phyloP scores from a whole-genome alignment of 2,888 invertebrate genomes.

The Baccha elongata region DNA sequence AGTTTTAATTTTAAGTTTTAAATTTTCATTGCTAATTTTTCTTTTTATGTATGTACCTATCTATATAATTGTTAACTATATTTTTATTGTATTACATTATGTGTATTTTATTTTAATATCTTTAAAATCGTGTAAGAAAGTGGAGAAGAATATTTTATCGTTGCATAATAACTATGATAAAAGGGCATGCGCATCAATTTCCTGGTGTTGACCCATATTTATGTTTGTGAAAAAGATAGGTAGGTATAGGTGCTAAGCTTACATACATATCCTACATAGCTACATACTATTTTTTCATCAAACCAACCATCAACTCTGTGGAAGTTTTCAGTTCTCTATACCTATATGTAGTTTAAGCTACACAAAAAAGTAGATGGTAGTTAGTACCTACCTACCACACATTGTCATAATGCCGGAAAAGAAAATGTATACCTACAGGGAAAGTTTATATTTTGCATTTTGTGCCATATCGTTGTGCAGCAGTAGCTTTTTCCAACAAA shows the following conservation, averaged over 20 bases:
- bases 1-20: constrained; percentile 13
- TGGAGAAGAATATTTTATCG: constrained; percentile 52
- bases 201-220: constrained; percentile 72
- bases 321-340: constrained; percentile 24
- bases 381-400: background rate
- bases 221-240: constrained; percentile 56
- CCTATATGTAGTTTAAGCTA: constrained; percentile 9
- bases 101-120: constrained; percentile 19
- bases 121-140: constrained; percentile 46
- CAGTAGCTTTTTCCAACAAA: constrained; percentile 4
- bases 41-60: background rate
- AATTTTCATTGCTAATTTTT: constrained; percentile 31
- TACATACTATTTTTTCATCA: constrained; percentile 3
- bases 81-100: constrained; percentile 35
- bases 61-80: background rate
- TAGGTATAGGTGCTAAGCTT: background rate
- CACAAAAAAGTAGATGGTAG: constrained; percentile 19
- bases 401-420: constrained; percentile 20
- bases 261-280: background rate
- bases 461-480: background rate
- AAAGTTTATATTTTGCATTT: constrained; percentile 5
- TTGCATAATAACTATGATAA: constrained; percentile 72
- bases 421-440: constrained; percentile 20
- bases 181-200: constrained; percentile 72
- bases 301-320: constrained; percentile 8